These are phyloP conservation scores for Formica selysi DNA, from an alignment of 1,140 invertebrate genomes.

Conservation along the genomic window DNA sequence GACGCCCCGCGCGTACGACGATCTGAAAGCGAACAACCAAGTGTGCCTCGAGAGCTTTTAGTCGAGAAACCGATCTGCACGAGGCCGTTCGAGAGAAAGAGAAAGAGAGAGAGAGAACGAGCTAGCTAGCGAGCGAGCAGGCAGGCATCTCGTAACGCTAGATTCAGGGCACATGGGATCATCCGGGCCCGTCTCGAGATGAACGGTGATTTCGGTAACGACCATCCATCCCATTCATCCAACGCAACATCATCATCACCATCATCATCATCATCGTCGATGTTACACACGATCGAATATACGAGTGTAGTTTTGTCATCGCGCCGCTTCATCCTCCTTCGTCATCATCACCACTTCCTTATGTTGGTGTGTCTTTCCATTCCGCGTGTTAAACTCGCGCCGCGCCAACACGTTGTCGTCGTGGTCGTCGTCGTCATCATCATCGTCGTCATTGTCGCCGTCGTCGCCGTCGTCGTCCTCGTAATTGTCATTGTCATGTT, in stretches of 20 bases:
- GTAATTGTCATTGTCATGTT: not conserved
- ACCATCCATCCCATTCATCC: slow-evolving; percentile 57
- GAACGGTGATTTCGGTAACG: slow-evolving; percentile 80
- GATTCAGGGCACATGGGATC: slow-evolving; percentile 85
- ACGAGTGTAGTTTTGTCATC: slow-evolving; percentile 47
- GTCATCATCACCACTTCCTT: slow-evolving; percentile 35
- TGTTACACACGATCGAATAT: slow-evolving; percentile 1
- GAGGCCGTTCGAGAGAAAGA: slow-evolving; percentile 32
- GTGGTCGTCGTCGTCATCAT: not conserved
- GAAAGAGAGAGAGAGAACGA: not conserved
- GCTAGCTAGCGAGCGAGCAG: not conserved
- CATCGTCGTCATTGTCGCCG: not conserved
- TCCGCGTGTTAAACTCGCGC: slow-evolving; percentile 10
- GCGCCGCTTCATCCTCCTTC: slow-evolving; percentile 20
- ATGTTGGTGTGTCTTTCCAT: slow-evolving; percentile 18
- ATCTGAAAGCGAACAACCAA: not conserved
- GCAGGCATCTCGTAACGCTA: slow-evolving; percentile 53
- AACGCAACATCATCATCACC: slow-evolving; percentile 27
- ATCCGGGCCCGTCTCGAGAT: slow-evolving; percentile 82
- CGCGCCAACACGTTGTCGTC: slow-evolving; percentile 33
- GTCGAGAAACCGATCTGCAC: slow-evolving; percentile 50
- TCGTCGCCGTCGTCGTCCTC: not conserved
- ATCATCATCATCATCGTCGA: slow-evolving; percentile 1
- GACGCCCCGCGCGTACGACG: slow-evolving; percentile 28
- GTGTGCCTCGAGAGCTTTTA: slow-evolving; percentile 28